These are phyloP conservation scores for Lagocephalus sceleratus DNA, from an alignment of 2,797 vertebrate genomes.

Conservation along the genomic window DNA sequence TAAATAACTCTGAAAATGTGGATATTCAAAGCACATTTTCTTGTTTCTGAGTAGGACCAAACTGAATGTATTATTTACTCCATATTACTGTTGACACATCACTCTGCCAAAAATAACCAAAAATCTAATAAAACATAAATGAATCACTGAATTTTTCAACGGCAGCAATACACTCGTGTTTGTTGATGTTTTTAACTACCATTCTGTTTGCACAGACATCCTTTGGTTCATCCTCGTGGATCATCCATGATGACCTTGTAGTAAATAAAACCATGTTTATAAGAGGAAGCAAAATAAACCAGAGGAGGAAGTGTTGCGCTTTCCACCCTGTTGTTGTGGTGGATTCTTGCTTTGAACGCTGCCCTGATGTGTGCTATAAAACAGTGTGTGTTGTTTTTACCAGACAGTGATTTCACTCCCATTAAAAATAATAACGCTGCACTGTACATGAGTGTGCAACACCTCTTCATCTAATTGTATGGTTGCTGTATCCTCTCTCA, in stretches of 20 bases:
- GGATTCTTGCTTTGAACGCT: conserved; percentile 74
- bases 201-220: conserved; percentile 3
- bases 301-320: conserved; percentile 59
- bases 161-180: neutral
- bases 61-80: neutral
- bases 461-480: conserved; percentile 25
- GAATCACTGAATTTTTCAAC: neutral
- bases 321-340: conserved; percentile 70
- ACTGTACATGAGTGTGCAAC: conserved; percentile 37
- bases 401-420: conserved; percentile 70
- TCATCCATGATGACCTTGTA: conserved; percentile 40
- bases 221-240: conserved; percentile 28
- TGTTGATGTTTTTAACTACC: neutral
- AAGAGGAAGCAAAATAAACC: conserved; percentile 64
- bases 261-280: conserved; percentile 59
- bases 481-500: conserved; percentile 16
- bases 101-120: neutral
- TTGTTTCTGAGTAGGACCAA: no score
- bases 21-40: no score
- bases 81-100: neutral
- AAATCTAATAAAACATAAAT: neutral
- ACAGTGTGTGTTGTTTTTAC: conserved; percentile 74
- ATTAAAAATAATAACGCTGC: conserved; percentile 66
- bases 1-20: no score
- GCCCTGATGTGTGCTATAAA: conserved; percentile 72